Evolutionary conservation across 35 echinoderm and acorn worm genomes (phyloP).

Genomic region (Holothuria glaberrima): DNA sequence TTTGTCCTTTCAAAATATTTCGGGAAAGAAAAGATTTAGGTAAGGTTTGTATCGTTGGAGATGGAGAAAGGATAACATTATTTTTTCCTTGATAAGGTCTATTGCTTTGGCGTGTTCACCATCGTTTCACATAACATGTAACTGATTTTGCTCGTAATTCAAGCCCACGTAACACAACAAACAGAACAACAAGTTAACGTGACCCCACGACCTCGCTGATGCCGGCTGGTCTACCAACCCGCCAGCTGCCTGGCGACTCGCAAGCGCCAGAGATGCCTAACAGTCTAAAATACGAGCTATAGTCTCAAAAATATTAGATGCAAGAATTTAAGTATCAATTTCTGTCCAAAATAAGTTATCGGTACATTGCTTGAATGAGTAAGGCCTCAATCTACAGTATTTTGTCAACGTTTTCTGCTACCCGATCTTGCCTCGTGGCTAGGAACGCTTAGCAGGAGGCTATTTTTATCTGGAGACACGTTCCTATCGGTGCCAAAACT

Average conservation of each 20-base stretch:
- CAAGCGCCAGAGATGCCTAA: slow-evolving; percentile 58
- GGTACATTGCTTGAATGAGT: slow-evolving; percentile 51
- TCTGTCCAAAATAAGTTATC: slow-evolving; percentile 31
- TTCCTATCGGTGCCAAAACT: slow-evolving; percentile 4
- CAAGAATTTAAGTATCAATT: slow-evolving; percentile 42
- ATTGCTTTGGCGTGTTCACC: background rate
- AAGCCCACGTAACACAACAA: slow-evolving; percentile 58
- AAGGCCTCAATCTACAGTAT: slow-evolving; percentile 24
- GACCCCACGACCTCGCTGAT: slow-evolving; percentile 36
- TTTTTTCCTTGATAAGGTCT: slow-evolving; percentile 37
- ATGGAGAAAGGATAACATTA: slow-evolving; percentile 20
- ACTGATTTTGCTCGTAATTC: slow-evolving; percentile 46
- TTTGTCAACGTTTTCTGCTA: slow-evolving; percentile 44
- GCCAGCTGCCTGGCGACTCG: slow-evolving; percentile 50
- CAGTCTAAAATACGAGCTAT: slow-evolving; percentile 42
- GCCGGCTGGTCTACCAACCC: slow-evolving; percentile 60
- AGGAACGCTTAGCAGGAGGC: slow-evolving; percentile 51
- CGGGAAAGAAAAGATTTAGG: too few relatives aligned
- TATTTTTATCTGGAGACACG: slow-evolving; percentile 24
- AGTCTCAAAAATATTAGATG: background rate
- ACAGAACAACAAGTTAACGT: slow-evolving; percentile 46
- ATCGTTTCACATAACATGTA: slow-evolving; percentile 48
- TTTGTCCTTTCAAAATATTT: too few relatives aligned
- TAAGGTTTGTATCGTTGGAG: too few relatives aligned
- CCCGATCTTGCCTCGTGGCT: slow-evolving; percentile 41